Percentiles rank a stretch among this genome's conserved stretches.
phyloP scores from a whole-genome alignment of 92 coral and sea anemone species.

The Palythoa grandis region DNA sequence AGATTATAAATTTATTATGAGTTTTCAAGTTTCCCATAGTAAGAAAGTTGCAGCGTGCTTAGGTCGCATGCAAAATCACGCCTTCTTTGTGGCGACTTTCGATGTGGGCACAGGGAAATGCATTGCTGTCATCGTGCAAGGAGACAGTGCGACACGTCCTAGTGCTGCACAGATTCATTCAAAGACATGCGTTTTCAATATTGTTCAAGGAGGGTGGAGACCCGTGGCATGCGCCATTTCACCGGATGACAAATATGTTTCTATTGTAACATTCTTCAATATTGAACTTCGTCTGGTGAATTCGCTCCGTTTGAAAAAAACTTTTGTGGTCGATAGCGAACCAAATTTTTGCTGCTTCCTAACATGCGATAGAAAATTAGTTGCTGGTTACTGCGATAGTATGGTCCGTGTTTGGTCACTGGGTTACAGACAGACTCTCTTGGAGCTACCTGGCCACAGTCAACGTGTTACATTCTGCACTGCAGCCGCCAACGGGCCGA shows the following conservation, averaged over 20 bases:
- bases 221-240: constrained; percentile 1
- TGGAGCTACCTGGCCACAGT: constrained; percentile 8
- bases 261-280: constrained; percentile 4
- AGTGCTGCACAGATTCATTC: not conserved
- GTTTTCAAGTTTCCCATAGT: constrained; percentile 18
- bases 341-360: constrained; percentile 20
- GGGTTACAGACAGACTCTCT: not conserved
- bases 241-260: constrained; percentile 28
- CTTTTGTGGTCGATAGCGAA: constrained; percentile 11
- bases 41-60: constrained; percentile 29
- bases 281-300: constrained; percentile 23
- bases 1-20: not conserved
- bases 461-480: constrained; percentile 14
- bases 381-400: constrained; percentile 30
- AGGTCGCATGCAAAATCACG: not conserved
- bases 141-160: not conserved
- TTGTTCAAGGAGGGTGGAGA: constrained; percentile 10
- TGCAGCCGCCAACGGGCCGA: not conserved
- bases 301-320: constrained; percentile 21
- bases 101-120: constrained; percentile 17
- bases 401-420: constrained; percentile 23
- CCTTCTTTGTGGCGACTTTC: constrained; percentile 23
- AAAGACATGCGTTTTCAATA: not conserved
- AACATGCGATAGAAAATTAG: not conserved
- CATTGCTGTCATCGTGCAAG: constrained; percentile 10